A percentile compares a stretch with the other conserved stretches of the same genome.
phyloP scores from a whole-genome alignment of 2,888 invertebrate species.

The Netelia virgata region DNA sequence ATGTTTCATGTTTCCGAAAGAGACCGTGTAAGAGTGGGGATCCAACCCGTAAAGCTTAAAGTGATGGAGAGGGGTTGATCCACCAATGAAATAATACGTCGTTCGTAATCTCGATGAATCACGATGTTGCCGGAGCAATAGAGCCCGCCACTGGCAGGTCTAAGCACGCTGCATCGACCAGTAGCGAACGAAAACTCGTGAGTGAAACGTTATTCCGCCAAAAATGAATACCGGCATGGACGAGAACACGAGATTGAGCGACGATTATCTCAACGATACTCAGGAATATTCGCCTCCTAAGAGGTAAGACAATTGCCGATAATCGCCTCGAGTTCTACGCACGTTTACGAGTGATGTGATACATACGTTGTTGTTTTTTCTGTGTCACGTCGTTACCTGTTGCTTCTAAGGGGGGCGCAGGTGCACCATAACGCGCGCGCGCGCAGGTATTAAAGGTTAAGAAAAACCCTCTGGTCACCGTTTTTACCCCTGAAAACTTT shows the following conservation, averaged over 20 bases:
- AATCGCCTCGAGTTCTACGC: not conserved
- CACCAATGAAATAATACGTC: conserved; percentile 25
- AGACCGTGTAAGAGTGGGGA: conserved; percentile 51
- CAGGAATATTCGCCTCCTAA: conserved; percentile 76
- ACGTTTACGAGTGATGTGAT: not conserved
- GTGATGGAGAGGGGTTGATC: not conserved
- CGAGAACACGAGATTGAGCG: conserved; percentile 71
- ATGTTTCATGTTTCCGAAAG: conserved; percentile 43
- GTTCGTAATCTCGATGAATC: conserved; percentile 32
- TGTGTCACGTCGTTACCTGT: conserved; percentile 71
- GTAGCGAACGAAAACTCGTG: conserved; percentile 55
- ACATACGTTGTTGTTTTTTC: not conserved
- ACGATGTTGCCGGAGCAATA: conserved; percentile 3
- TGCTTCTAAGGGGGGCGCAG: conserved; percentile 74
- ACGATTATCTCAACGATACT: conserved; percentile 72
- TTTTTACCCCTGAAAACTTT: conserved; percentile 53
- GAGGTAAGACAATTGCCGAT: conserved; percentile 72
- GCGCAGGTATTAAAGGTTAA: conserved; percentile 72
- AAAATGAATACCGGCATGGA: conserved; percentile 79
- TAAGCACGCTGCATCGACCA: conserved; percentile 38
- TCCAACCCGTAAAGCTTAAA: conserved; percentile 63
- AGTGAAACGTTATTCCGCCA: conserved; percentile 75
- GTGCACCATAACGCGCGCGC: conserved; percentile 70
- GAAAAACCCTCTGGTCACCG: conserved; percentile 59
- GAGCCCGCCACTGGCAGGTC: conserved; percentile 63